Evolutionary conservation across 1,140 invertebrate genomes (phyloP), one percentile per base, ranked within the genome.

Genomic region (Chionoecetes opilio): DNA sequence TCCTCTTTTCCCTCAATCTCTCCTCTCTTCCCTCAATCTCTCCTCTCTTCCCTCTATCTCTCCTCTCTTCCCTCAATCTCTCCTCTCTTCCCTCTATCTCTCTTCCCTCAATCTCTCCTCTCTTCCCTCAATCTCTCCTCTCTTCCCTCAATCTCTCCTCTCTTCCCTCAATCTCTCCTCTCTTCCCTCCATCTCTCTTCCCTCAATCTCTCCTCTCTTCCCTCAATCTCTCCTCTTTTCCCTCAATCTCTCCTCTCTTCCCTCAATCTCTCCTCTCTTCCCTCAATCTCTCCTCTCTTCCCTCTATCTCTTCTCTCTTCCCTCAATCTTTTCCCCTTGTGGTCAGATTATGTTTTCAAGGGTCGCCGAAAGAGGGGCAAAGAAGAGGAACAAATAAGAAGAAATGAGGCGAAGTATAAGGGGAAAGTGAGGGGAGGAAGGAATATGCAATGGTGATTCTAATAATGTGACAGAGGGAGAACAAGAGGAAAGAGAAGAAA

Each of bases 281-380:
- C 46, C 0, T 53, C 46, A 14, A 9, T 9, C 21, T 17, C 46
- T 11, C 2, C 46, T 0, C 8, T 53, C 46, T 26, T n/a, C 21
- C 63, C 63, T 21, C 63, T n/a, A 5, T 75, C 46, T 8, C 63
- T 75, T 26, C 41, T 46, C 41, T 14, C 14, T 14, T 14, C 14
- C 41, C 41, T 46, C 41, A 5, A 8, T 14, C 41, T 46, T n/a
- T 26, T 75, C 21, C 63, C 63, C n/a, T 75, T 26, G n/a, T 17
- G n/a, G 63, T n/a, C 63, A n/a, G 63, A 75, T 75, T 75, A 75
- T 75, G 63, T 75, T 75, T 26, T 75, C 63, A 75, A 75, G 63
- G 63, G n/a, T 75, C 63, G 63, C 63, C n/a, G 63, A 26, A 75
- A 21, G n/a, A 26, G 63, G n/a, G 63, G 63, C 26, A 75, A 21